Evolutionary conservation across 2,888 invertebrate species (phyloP), one percentile per base, ranked within the genome.

Genomic region (Drosophila buzzatii): DNA sequence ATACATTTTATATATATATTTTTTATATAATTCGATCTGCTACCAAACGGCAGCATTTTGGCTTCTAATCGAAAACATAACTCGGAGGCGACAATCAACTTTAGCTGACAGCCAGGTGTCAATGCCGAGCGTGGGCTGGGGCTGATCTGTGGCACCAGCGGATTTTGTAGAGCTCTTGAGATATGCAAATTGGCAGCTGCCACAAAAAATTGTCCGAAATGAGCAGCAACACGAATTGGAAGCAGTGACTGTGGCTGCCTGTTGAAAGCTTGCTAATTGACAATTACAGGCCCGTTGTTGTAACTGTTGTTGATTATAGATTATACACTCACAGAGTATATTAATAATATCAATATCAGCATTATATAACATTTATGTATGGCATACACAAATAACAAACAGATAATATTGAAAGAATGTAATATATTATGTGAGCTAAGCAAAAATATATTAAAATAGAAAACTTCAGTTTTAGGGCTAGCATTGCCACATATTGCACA

Each of bases 241-340:
- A 78, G 79, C 76, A 68, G 72, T 82, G 63, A 61, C 67, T 45
- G 63, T 37, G 47, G 73, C 79, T 20, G 51, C 82, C 72, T 70
- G 90, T 79, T 89, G 87, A 89, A 90, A 89, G 89, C 81, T 75
- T 78, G 87, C 90, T 89, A 89, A 89, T 89, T 89, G 89, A 83
- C 88, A 87, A 82, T 82, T 89, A 83, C 78, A 71, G 79, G 31
- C 86, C 79, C 74, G 77, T 73, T 71, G 65, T 8, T 41, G 27
- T n/a, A n/a, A 23, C 8, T 53, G 53, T 4, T 16, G 51, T 20
- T 27, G 27, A 6, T 6, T 51, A 51, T 51, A 14, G 33, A 16
- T 7, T 23, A 18, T 42, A 33, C 4, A 6, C 27, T 27, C 27
- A 27, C 5, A 27, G 27, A 27, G 27, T 27, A 27, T 6, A 6